phyloP scores from a whole-genome alignment of 1,140 invertebrate genomes.

The Trigoniulus corallinus region DNA sequence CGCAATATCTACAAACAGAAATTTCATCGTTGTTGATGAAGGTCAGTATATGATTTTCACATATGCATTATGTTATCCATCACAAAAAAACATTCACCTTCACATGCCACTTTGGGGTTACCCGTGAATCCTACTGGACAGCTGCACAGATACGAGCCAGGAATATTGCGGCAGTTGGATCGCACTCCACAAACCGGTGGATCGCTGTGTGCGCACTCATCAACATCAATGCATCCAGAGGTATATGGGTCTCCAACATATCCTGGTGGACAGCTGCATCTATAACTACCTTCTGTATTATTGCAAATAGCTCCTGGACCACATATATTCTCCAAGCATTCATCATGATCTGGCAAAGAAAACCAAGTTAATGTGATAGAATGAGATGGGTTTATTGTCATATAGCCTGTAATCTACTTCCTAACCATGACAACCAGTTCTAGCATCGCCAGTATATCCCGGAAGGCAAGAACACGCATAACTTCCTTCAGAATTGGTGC shows the following conservation, averaged over 20 bases:
- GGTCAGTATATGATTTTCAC: neutral
- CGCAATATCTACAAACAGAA: constrained; percentile 42
- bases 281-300: constrained; percentile 56
- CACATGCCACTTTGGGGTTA: constrained; percentile 54
- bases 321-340: constrained; percentile 56
- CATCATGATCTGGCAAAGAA: constrained; percentile 47
- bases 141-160: constrained; percentile 72
- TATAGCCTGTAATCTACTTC: neutral
- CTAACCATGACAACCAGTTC: constrained; percentile 46
- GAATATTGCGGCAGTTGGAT: constrained; percentile 61
- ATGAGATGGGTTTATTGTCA: too few species aligned
- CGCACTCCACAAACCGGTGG: constrained; percentile 59
- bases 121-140: constrained; percentile 67
- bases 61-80: neutral
- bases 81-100: constrained; percentile 1
- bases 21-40: too few species aligned
- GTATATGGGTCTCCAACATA: constrained; percentile 47
- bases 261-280: constrained; percentile 65
- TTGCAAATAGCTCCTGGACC: constrained; percentile 56
- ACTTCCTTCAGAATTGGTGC: constrained; percentile 49
- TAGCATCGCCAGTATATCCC: constrained; percentile 56
- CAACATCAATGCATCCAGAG: constrained; percentile 54
- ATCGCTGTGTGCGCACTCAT: constrained; percentile 51
- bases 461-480: constrained; percentile 56
- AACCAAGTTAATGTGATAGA: neutral